These are phyloP conservation scores for Yponomeuta cagnagella DNA, from an alignment of 2,888 invertebrate species.

Conservation along the genomic window DNA sequence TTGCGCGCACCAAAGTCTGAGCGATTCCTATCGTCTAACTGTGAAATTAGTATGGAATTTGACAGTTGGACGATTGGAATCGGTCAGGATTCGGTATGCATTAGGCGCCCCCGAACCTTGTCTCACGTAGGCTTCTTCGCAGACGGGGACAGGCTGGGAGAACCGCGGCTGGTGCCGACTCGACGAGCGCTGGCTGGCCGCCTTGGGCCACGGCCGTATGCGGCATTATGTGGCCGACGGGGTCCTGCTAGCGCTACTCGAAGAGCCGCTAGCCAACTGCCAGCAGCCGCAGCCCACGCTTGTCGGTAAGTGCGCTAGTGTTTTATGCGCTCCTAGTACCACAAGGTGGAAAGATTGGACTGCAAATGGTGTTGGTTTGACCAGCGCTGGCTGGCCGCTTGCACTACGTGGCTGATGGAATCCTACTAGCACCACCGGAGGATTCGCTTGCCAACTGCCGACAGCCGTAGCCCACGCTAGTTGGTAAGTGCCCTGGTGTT, in stretches of 20 bases:
- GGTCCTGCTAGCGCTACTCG: conserved; percentile 90
- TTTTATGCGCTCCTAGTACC: conserved; percentile 4
- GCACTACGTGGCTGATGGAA: conserved; percentile 93
- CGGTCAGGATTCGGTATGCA: too few species aligned
- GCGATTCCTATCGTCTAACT: too few species aligned
- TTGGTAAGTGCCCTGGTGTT: conserved; percentile 46
- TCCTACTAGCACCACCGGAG: conserved; percentile 82
- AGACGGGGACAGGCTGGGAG: not conserved
- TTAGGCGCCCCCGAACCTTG: too few species aligned
- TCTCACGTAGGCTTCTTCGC: not conserved
- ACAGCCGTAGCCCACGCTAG: conserved; percentile 95
- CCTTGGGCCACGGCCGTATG: conserved; percentile 72
- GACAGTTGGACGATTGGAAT: too few species aligned
- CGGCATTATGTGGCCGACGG: conserved; percentile 94
- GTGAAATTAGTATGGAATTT: too few species aligned
- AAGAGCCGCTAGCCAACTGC: conserved; percentile 94
- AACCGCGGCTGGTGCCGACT: conserved; percentile 88
- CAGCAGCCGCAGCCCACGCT: conserved; percentile 96
- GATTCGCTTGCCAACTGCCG: conserved; percentile 94
- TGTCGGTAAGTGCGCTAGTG: conserved; percentile 51
- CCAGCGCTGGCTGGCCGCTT: conserved; percentile 85
- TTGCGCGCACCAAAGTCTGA: too few species aligned
- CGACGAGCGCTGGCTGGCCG: conserved; percentile 88
- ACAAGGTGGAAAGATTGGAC: too few species aligned
- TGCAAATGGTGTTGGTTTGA: conserved; percentile 83